A percentile compares a stretch with the other conserved stretches of the same genome.
These are phyloP conservation scores for Eristalis intricaria DNA, from an alignment of 2,888 invertebrate species.

Conservation along the genomic window DNA sequence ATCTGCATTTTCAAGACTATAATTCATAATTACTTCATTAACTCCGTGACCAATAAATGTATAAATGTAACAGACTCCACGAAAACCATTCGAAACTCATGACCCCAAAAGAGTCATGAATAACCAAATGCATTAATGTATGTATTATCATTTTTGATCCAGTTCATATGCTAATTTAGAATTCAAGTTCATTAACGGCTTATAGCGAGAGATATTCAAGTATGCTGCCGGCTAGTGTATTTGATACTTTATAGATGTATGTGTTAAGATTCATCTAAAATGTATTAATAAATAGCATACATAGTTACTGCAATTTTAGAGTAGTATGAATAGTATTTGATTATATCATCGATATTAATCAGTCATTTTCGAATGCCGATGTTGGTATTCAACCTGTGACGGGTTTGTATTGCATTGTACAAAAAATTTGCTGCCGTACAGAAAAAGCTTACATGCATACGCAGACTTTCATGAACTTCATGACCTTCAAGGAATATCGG, in stretches of 20 bases:
- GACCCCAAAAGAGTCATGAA: not conserved
- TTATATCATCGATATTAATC: not conserved
- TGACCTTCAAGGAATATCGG: not conserved
- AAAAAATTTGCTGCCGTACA: not conserved
- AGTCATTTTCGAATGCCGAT: not conserved
- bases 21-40: not conserved
- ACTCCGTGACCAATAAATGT: not conserved
- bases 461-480: not conserved
- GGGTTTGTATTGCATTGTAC: not conserved
- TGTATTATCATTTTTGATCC: not conserved
- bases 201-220: not conserved
- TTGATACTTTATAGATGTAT: not conserved
- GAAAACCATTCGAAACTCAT: not conserved
- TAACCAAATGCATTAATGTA: constrained; percentile 19
- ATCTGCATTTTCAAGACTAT: too few relatives aligned
- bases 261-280: not conserved
- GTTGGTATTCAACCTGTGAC: not conserved
- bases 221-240: not conserved
- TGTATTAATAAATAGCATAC: not conserved
- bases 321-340: not conserved
- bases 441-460: not conserved
- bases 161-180: not conserved
- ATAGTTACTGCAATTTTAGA: not conserved
- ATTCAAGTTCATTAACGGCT: not conserved
- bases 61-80: not conserved